Base-by-base conservation (phyloP, 2,113 vertebrate species). In the Spea multiplicata region DNA sequence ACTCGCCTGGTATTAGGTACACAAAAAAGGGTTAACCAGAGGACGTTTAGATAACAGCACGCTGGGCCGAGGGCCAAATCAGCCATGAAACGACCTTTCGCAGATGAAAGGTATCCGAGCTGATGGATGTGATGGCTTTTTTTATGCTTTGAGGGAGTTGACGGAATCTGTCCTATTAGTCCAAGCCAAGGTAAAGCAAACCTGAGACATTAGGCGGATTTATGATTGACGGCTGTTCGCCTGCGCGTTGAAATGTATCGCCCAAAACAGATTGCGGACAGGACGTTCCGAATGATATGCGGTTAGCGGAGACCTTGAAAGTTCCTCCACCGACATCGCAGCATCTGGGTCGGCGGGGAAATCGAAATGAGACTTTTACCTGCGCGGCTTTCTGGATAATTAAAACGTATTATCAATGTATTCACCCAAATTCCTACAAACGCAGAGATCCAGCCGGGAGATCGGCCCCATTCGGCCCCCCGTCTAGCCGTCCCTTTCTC, bases 61-160 rank as follows among this genome's bases (percentile, higher is more conserved):
- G 76, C 76, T 53, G 44, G 47, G 59, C 64, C 65, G 76, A 64
- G 16, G 68, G 68, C 57, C 71, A 71, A 78, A 76, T 76, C 75
- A 76, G 67, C 75, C 75, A 50, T 76, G 75, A 76, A 76, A 76
- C 69, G 75, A 76, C 75, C 75, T 76, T 76, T 76, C 52, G 66
- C 61, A 53, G 57, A 53, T 69, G 52, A 48, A 76, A 61, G 7
- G 57, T 30, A 57, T 69, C 14, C 5, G 17, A 76, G 68, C 17
- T 71, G 76, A 65, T 52, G 64, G 76, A 78, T 78, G 68, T 47
- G 71, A 78, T 71, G 57, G 52, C 30, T 30, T 30, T 71, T 71
- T 71, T 44, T 50, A 44, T 46, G 75, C 75, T 71, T 78, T 14
- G 4, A 8, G 55, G 68, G 75, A 64, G 75, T 64, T 64, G 75